Evolutionary conservation across 2,888 invertebrate genomes (phyloP).

Genomic region (Adelognathus sp.): DNA sequence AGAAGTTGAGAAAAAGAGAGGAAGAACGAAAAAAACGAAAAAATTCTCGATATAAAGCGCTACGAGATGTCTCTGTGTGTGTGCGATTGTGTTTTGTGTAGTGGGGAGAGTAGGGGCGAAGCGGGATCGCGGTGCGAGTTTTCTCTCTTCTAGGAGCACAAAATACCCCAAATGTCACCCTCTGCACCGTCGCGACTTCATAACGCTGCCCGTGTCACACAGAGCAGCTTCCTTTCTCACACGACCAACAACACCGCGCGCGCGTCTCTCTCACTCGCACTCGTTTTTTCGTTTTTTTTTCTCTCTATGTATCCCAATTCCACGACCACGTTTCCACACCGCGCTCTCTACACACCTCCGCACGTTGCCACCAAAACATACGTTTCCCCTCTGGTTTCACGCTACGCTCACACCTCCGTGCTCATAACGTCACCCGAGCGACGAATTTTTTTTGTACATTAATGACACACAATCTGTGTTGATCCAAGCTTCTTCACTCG

Average conservation of each 20-base stretch:
- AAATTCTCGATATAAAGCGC: no score
- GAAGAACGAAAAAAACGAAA: no score
- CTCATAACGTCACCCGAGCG: not conserved
- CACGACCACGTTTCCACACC: constrained; percentile 52
- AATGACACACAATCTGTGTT: no score
- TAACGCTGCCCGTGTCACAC: constrained; percentile 28
- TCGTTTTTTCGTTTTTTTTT: constrained; percentile 30
- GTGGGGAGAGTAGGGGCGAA: not conserved
- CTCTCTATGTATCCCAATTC: not conserved
- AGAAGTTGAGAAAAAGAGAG: not conserved
- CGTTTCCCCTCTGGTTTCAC: constrained; percentile 31
- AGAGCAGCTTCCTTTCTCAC: constrained; percentile 23
- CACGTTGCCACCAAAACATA: constrained; percentile 57
- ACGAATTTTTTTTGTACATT: no score
- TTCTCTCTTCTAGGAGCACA: not conserved
- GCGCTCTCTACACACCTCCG: constrained; percentile 38
- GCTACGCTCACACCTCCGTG: not conserved
- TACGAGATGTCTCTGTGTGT: no score
- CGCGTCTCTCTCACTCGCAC: not conserved
- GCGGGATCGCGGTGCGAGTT: not conserved
- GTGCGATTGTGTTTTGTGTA: no score
- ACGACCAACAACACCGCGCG: constrained; percentile 6
- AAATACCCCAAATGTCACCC: constrained; percentile 51
- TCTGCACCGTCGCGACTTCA: constrained; percentile 51
- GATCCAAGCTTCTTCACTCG: constrained; percentile 6